These are phyloP conservation scores for Nymphalis c-album DNA, from an alignment of 2,888 invertebrate genomes.

Conservation along the genomic window DNA sequence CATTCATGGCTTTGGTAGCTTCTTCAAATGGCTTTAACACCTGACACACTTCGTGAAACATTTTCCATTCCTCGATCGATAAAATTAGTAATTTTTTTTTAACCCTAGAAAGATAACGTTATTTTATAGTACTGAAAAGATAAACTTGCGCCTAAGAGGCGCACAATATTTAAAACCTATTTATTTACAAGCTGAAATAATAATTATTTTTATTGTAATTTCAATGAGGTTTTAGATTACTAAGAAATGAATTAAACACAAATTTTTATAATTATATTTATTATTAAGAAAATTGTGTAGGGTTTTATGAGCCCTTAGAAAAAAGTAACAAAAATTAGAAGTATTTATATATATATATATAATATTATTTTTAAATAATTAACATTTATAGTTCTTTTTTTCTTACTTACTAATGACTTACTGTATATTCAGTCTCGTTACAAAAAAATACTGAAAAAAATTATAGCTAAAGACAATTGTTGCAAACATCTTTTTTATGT, in stretches of 20 bases:
- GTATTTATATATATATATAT: too few relatives aligned
- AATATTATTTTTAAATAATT: too few relatives aligned
- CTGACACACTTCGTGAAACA: not conserved
- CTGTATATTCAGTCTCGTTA: slow-evolving; percentile 1
- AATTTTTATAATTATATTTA: too few relatives aligned
- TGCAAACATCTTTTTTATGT: slow-evolving; percentile 31
- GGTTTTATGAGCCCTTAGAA: too few relatives aligned
- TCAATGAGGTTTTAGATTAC: too few relatives aligned
- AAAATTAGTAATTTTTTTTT: not conserved
- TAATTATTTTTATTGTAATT: too few relatives aligned
- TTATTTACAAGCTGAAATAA: not conserved
- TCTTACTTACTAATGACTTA: slow-evolving; percentile 5
- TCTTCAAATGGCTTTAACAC: slow-evolving; percentile 5
- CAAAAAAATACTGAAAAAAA: slow-evolving; percentile 13
- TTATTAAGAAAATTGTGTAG: too few relatives aligned
- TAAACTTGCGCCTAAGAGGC: slow-evolving; percentile 1
- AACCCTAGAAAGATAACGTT: slow-evolving; percentile 4
- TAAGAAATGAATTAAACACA: too few relatives aligned
- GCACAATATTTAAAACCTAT: not conserved
- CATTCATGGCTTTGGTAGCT: slow-evolving; percentile 6
- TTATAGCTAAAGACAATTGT: slow-evolving; percentile 11
- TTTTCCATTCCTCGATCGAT: slow-evolving; percentile 1
- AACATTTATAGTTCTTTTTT: not conserved
- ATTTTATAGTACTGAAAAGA: not conserved
- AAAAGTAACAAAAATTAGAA: too few relatives aligned